Evolutionary conservation across 1,140 invertebrate species (phyloP), one percentile per base, ranked within the genome.

Genomic region (Linepithema humile): DNA sequence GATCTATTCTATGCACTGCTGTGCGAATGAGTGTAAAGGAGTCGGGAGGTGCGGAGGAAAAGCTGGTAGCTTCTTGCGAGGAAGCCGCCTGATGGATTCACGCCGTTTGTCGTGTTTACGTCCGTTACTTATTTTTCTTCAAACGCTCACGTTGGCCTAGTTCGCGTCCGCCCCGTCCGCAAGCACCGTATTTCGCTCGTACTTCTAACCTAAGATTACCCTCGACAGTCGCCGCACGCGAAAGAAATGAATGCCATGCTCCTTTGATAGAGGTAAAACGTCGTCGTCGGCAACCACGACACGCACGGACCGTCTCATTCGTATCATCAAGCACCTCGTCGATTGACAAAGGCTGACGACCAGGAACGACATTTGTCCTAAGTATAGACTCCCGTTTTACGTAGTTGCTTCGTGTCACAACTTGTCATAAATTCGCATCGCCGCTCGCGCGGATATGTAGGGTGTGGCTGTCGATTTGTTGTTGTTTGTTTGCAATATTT

Each of bases 191-290:
- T 62, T 83, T 60, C n/a, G 43, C 29, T 67, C 17, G 23, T 60
- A 65, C 85, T 29, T 78, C 78, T 67, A 78, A 64, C 77, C 62
- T 70, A 53, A 45, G 26, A 32, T 82, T 23, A 7, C 43, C 67
- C 53, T 85, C 70, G 83, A 60, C 55, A 55, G 50, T 72, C 62
- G 50, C 32, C 50, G 73, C 45, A 83, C 59, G 48, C 69, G 73
- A 53, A 45, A 78, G 80, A 90, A 82, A 90, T 88, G 86, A 62
- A 77, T 85, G 53, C 73, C 26, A 55, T 74, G 57, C 55, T 82
- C 60, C 88, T 87, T 83, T 90, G 86, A 90, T 90, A 90, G 74
- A 86, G 83, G 86, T 55, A 65, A 64, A 65, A 60, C 83, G 74
- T 85, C 60, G 55, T 84, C 73, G 69, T 48, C 69, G 50, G 38